A percentile compares a stretch with the other conserved stretches of the same genome.
Evolutionary conservation across 1,140 invertebrate genomes (phyloP).

Genomic region (Heliconius nattereri): DNA sequence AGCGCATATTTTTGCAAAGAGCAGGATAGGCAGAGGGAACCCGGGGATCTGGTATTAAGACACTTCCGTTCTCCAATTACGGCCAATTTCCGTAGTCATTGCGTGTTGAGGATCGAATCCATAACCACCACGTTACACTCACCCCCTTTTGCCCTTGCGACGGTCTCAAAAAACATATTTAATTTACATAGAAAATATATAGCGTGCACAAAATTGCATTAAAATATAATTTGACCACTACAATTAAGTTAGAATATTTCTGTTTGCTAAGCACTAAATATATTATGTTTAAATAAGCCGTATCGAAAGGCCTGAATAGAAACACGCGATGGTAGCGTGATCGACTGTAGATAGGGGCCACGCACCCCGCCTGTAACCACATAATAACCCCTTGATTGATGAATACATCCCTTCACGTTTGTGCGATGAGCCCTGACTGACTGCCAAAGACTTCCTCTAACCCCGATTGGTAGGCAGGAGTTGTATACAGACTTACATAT

Average conservation of each 20-base stretch:
- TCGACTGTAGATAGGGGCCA: slow-evolving; percentile 40
- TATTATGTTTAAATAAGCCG: slow-evolving; percentile 23
- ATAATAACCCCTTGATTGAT: slow-evolving; percentile 54
- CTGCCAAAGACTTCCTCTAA: slow-evolving; percentile 40
- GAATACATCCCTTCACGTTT: slow-evolving; percentile 52
- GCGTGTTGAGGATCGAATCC: no score
- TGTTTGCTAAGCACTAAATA: slow-evolving; percentile 10
- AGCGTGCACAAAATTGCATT: slow-evolving; percentile 9
- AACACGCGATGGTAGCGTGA: slow-evolving; percentile 43
- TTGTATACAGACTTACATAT: neutral
- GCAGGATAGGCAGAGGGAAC: no score
- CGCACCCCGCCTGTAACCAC: slow-evolving; percentile 42
- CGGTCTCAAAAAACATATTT: neutral
- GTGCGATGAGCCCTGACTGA: slow-evolving; percentile 40
- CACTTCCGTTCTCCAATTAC: no score
- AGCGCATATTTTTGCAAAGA: no score
- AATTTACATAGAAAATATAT: slow-evolving; percentile 25
- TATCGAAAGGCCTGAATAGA: slow-evolving; percentile 16
- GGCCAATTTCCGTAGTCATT: no score
- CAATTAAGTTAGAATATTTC: neutral
- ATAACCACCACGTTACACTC: no score
- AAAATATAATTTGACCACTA: neutral
- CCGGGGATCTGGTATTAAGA: no score
- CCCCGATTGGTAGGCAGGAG: neutral
- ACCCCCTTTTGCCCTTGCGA: no score